Percentiles rank a stretch among this genome's conserved stretches.
These are phyloP conservation scores for Vanessa cardui DNA, from an alignment of 2,888 invertebrate genomes.

Conservation along the genomic window DNA sequence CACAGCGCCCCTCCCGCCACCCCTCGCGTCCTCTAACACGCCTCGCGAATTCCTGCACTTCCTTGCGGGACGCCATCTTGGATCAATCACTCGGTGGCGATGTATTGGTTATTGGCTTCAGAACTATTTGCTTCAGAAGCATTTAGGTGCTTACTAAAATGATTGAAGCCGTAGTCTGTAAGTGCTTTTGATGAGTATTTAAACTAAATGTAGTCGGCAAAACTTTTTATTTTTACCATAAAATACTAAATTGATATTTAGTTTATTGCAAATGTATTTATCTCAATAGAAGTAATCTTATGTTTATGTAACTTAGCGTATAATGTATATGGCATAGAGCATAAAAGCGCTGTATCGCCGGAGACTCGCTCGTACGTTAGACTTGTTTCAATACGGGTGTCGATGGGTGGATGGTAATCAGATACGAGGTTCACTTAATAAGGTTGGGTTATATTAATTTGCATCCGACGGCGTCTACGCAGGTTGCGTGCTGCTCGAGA, in stretches of 20 bases:
- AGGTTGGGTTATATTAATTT: constrained; percentile 19
- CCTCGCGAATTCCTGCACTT: constrained; percentile 64
- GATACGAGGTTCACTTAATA: background rate
- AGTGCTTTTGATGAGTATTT: constrained; percentile 16
- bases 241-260: background rate
- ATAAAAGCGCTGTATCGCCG: too few species aligned
- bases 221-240: background rate
- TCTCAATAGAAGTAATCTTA: too few species aligned
- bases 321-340: too few species aligned
- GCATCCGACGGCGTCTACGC: constrained; percentile 39
- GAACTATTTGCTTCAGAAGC: constrained; percentile 13
- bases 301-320: too few species aligned
- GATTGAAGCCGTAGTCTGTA: constrained; percentile 9
- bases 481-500: constrained; percentile 58
- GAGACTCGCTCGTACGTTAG: too few species aligned
- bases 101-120: constrained; percentile 28
- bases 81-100: constrained; percentile 60
- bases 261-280: background rate
- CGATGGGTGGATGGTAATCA: too few species aligned
- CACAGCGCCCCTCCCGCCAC: constrained; percentile 55
- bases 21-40: constrained; percentile 50
- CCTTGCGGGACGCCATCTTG: constrained; percentile 72
- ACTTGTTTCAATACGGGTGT: too few species aligned
- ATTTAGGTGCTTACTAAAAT: constrained; percentile 6
- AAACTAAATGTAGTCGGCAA: constrained; percentile 10